A percentile compares a stretch with the other conserved stretches of the same genome.
These are phyloP conservation scores for Clunio marinus DNA, from an alignment of 2,888 invertebrate genomes.

Conservation along the genomic window DNA sequence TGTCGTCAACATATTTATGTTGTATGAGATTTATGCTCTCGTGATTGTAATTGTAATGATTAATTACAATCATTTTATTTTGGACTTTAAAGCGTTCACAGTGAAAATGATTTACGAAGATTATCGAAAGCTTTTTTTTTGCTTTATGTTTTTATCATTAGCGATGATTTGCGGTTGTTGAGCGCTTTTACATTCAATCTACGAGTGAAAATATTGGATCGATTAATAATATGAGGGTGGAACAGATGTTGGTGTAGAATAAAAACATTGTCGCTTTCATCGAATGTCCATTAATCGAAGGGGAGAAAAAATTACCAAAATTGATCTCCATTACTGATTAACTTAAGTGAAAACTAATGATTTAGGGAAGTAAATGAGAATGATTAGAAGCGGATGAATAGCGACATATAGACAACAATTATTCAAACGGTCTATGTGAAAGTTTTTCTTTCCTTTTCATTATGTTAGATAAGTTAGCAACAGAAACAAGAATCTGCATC, in stretches of 20 bases:
- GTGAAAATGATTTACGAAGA: too few species aligned
- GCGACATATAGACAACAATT: not conserved
- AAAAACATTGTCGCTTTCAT: not conserved
- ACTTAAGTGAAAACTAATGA: not conserved
- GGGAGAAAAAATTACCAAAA: too few species aligned
- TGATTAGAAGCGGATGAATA: constrained; percentile 1
- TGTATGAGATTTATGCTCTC: too few species aligned
- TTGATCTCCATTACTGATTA: not conserved
- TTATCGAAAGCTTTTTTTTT: too few species aligned
- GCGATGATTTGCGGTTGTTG: too few species aligned
- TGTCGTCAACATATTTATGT: too few species aligned
- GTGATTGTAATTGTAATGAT: too few species aligned
- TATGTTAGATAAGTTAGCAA: not conserved
- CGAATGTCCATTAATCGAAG: not conserved
- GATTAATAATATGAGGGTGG: not conserved
- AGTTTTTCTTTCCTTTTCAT: not conserved
- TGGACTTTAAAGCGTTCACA: too few species aligned
- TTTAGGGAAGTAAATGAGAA: not conserved
- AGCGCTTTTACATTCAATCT: not conserved
- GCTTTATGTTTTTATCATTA: too few species aligned
- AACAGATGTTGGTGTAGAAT: too few species aligned
- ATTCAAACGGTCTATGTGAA: not conserved
- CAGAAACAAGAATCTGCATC: not conserved
- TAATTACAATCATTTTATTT: too few species aligned
- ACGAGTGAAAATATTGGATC: not conserved